Base-by-base conservation (phyloP, 2,797 vertebrate species). In the Dipus sagitta region DNA sequence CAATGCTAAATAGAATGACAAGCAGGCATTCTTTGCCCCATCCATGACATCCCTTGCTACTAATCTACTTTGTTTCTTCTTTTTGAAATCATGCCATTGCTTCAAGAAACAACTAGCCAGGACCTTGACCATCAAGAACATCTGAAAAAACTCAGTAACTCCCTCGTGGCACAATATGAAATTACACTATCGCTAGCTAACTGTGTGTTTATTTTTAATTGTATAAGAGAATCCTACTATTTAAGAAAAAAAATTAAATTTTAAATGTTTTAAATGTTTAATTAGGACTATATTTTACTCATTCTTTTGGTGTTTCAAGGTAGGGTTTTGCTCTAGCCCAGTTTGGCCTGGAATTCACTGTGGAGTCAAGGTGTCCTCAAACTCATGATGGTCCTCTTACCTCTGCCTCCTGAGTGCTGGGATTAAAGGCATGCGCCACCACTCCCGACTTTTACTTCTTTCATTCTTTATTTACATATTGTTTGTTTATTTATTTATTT, bases 191-290 rank as follows among this genome's bases (percentile, higher is more conserved):
- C 79, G 34, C 28, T 90, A 76, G 18, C 17, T 12, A 58, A 23
- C 71, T 93, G 15, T 81, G 28, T 84, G 11, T 68, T 92, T 94
- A 80, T 70, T 94, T 76, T 85, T 88, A 94, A 79, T 88, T 88
- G 14, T 81, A 6, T 23, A 86, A 64, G 47, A 77, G 84, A 90
- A 94, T 80, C 21, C 54, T 92, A 14, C 47, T 88, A 92, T 87
- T 75, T 92, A 89, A 91, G 32, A 74, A 89, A 93, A 82, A 42
- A 47, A n/a, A n/a, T n/a, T n/a, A n/a, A n/a, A n/a, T n/a, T 47
- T 47, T 47, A 8, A 8, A 47, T 10, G 20, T 74, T 75, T 60
- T 58, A 80, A 88, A 54, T 88, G 5, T 68, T 86, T 75, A 86
- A 83, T 30, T 81, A 90, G 71, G 67, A 72, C 62, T 72, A 5